These are phyloP conservation scores for Drosophila anomalata DNA, from an alignment of 2,888 invertebrate species.

Conservation along the genomic window DNA sequence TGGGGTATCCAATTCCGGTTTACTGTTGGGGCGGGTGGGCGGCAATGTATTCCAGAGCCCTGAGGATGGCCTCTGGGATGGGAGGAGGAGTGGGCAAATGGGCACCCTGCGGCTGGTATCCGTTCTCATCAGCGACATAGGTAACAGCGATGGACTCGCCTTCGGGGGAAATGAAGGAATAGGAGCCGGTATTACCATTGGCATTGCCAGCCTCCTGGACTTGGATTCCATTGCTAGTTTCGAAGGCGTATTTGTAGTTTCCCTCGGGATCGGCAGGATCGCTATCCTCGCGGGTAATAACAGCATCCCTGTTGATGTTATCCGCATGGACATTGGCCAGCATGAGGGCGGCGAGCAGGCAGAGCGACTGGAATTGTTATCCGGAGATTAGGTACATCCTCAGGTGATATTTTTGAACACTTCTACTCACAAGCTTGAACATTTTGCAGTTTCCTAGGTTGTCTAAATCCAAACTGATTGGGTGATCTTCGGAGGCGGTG, in stretches of 20 bases:
- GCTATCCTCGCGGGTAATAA: slow-evolving; percentile 80
- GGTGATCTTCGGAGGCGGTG: slow-evolving; percentile 54
- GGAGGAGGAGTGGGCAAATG: slow-evolving; percentile 85
- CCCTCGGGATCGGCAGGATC: slow-evolving; percentile 82
- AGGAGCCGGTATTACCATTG: slow-evolving; percentile 85
- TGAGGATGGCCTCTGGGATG: slow-evolving; percentile 85
- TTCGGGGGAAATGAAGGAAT: slow-evolving; percentile 85
- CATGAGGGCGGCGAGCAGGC: slow-evolving; percentile 70
- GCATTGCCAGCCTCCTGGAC: slow-evolving; percentile 85
- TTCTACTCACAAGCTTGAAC: slow-evolving; percentile 79
- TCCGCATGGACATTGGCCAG: slow-evolving; percentile 75
- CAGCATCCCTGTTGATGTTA: slow-evolving; percentile 75
- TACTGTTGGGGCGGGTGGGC: slow-evolving; percentile 74
- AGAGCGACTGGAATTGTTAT: slow-evolving; percentile 54
- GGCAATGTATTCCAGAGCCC: slow-evolving; percentile 84
- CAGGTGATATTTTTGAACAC: not conserved
- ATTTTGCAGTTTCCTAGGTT: slow-evolving; percentile 73
- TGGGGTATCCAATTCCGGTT: slow-evolving; percentile 20
- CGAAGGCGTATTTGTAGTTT: slow-evolving; percentile 82
- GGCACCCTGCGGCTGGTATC: slow-evolving; percentile 84
- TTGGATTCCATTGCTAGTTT: slow-evolving; percentile 87
- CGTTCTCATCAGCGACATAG: slow-evolving; percentile 86
- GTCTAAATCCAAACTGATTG: slow-evolving; percentile 75
- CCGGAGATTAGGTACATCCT: slow-evolving; percentile 12
- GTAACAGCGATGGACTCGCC: slow-evolving; percentile 82